Conservation (phyloP, 2,888 invertebrate genomes). For the Agrochola litura region DNA sequence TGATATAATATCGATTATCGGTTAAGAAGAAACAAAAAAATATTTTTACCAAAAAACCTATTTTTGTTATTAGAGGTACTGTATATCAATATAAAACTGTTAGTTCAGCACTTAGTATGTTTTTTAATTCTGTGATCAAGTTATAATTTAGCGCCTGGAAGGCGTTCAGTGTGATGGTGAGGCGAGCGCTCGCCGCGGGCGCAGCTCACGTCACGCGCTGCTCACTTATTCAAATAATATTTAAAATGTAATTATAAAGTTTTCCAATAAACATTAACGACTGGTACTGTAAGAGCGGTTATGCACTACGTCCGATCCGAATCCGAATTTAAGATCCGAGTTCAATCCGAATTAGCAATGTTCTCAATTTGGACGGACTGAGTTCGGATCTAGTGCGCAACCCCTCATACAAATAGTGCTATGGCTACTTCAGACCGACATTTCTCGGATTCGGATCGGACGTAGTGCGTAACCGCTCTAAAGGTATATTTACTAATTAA, state of each 20-base stretch:
- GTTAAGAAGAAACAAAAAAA: slow-evolving; percentile 81
- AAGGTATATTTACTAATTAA: slow-evolving; percentile 71
- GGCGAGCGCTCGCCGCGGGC: slow-evolving; percentile 8
- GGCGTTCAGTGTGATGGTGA: slow-evolving; percentile 64
- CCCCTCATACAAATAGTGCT: too few species aligned
- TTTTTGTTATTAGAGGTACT: slow-evolving; percentile 86
- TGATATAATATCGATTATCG: slow-evolving; percentile 75
- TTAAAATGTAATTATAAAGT: slow-evolving; percentile 67
- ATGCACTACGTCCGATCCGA: too few species aligned
- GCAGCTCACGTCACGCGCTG: slow-evolving; percentile 59
- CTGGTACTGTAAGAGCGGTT: slow-evolving; percentile 71
- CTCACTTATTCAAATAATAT: slow-evolving; percentile 63
- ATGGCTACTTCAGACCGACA: too few species aligned
- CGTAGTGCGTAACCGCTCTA: too few species aligned
- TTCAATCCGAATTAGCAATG: too few species aligned
- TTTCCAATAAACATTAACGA: slow-evolving; percentile 74
- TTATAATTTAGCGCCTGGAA: slow-evolving; percentile 81
- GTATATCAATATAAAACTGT: slow-evolving; percentile 80
- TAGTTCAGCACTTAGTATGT: slow-evolving; percentile 81
- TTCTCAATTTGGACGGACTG: too few species aligned
- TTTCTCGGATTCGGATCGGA: too few species aligned
- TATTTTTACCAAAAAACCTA: slow-evolving; percentile 87
- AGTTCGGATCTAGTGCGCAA: too few species aligned
- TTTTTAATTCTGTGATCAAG: slow-evolving; percentile 86
- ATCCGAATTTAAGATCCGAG: too few species aligned